Percentiles rank a stretch among this genome's conserved stretches.
Evolutionary conservation across 1,140 invertebrate species (phyloP).

Genomic region (Leptoteleia sp.): DNA sequence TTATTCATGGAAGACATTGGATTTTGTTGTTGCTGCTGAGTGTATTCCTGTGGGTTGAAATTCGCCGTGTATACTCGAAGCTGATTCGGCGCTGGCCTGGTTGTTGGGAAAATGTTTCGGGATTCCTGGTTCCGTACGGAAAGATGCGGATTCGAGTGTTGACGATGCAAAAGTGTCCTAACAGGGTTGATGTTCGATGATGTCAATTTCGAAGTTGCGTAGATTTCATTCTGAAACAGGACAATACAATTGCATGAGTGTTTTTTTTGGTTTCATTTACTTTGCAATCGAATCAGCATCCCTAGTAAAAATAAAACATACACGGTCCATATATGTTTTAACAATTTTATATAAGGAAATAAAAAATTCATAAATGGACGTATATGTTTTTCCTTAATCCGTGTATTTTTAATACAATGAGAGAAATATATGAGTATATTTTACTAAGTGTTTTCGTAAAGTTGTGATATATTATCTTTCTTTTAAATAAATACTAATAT

Average conservation of each 20-base stretch:
- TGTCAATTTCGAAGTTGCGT: slow-evolving; percentile 15
- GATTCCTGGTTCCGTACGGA: slow-evolving; percentile 53
- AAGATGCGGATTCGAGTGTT: slow-evolving; percentile 76
- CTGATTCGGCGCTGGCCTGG: slow-evolving; percentile 27
- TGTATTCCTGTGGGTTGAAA: slow-evolving; percentile 42
- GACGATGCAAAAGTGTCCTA: slow-evolving; percentile 66
- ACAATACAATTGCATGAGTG: not conserved
- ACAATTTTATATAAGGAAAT: too few species aligned
- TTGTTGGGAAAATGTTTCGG: slow-evolving; percentile 36
- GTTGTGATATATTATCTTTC: too few species aligned
- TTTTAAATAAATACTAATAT: too few species aligned
- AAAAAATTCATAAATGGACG: too few species aligned
- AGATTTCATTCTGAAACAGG: slow-evolving; percentile 48
- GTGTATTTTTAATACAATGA: too few species aligned
- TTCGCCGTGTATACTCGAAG: slow-evolving; percentile 51
- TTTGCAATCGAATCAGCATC: too few species aligned
- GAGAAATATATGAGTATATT: too few species aligned
- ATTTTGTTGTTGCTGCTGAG: slow-evolving; percentile 71
- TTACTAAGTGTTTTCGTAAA: too few species aligned
- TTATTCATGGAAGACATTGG: slow-evolving; percentile 72
- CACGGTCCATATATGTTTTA: too few species aligned
- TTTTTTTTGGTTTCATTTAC: not conserved
- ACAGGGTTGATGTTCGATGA: slow-evolving; percentile 9
- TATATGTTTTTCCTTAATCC: too few species aligned
- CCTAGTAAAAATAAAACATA: too few species aligned